Evolutionary conservation across 1,140 invertebrate genomes (phyloP), one percentile per base, ranked within the genome.

Genomic region (Gonatopus flavifemur): DNA sequence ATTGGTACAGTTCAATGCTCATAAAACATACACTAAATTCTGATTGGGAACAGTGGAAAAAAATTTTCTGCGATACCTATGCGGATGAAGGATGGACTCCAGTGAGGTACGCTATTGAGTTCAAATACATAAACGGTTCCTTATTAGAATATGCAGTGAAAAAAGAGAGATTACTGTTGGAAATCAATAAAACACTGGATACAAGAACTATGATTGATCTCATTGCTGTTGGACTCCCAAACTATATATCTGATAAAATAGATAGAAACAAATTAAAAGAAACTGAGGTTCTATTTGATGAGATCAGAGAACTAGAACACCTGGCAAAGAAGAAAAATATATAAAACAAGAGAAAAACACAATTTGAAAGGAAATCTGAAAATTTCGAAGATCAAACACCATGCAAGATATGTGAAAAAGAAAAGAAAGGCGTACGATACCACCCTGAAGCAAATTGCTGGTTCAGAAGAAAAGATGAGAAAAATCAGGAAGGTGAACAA

Each of bases 381-480:
- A 28, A 24, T 5, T 25, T 13, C 10, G 3, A n/a, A n/a, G n/a
- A n/a, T n/a, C n/a, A 12, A 7, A 28, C 6, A 15, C 40, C 40
- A 13, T 33, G 32, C 13, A 4, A 4, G n/a, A 33, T 33, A 9
- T 33, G 40, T 19, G 22, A 42, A 32, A 45, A 19, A 20, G n/a
- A 3, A 35, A 35, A 35, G n/a, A 45, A 33, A 35, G 30, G 30
- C 18, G 9, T 6, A 18, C 24, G 21, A 22, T 47, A 41, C 32
- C 47, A 49, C 15, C 32, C 52, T 36, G 39, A 55, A 45, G 15
- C 21, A 16, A 13, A 7, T 8, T 55, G 52, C 36, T 55, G 52
- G 47, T 52, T 57, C 32, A 57, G 50, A 35, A 20, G 6, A 31
- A 56, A 42, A 6, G 6, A 33, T 8, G 32, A n/a, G n/a, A n/a